Evolutionary conservation across 1,140 invertebrate genomes (phyloP).

Genomic region (Bombus sibiricus): DNA sequence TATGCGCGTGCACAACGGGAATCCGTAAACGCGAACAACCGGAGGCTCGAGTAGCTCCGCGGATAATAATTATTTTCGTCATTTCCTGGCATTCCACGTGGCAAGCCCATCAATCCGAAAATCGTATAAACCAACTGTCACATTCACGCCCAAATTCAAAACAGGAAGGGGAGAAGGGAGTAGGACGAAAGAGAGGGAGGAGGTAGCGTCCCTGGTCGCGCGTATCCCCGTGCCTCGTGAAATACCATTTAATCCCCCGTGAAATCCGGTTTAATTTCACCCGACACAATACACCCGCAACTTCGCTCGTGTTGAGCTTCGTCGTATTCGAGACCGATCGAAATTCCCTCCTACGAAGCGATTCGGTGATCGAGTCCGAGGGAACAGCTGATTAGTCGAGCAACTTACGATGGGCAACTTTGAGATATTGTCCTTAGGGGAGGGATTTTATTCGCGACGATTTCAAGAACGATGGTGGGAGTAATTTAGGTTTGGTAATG

Average conservation of each 20-base stretch:
- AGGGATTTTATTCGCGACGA: not conserved
- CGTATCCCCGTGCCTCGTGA: slow-evolving; percentile 58
- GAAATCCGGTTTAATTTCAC: slow-evolving; percentile 75
- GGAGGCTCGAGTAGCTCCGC: slow-evolving; percentile 50
- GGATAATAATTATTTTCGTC: slow-evolving; percentile 81
- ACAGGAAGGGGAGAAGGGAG: slow-evolving; percentile 43
- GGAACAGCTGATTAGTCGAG: not conserved
- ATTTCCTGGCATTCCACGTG: slow-evolving; percentile 77
- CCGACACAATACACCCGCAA: slow-evolving; percentile 63
- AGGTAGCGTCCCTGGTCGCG: not conserved
- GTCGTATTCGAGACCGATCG: slow-evolving; percentile 37
- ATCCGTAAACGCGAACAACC: slow-evolving; percentile 1
- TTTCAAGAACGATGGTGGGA: not conserved
- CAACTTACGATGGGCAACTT: not conserved
- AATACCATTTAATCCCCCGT: slow-evolving; percentile 75
- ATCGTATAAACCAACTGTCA: slow-evolving; percentile 80
- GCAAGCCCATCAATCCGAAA: slow-evolving; percentile 76
- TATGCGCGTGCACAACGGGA: not conserved
- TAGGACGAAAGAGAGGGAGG: not conserved
- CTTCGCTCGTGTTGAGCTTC: slow-evolving; percentile 25
- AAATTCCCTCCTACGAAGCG: slow-evolving; percentile 32
- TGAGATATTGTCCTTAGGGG: not conserved
- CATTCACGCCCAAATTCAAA: slow-evolving; percentile 76
- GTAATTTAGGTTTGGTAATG: not conserved
- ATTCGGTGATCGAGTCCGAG: not conserved